Conservation (phyloP, 2,888 invertebrate species). For the Brenthis ino region DNA sequence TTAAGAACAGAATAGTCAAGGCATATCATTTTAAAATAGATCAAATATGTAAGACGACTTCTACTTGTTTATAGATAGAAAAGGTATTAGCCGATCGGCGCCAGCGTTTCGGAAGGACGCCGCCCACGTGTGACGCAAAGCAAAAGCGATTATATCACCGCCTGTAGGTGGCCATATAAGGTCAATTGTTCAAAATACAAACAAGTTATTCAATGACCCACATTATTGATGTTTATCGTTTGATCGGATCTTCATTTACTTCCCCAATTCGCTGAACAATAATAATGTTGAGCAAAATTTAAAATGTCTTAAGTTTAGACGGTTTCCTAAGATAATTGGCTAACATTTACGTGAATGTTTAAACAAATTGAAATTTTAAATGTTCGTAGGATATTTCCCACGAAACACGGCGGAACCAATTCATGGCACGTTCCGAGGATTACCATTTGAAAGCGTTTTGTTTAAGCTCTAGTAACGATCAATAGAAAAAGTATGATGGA, state of each 20-base stretch:
- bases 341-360: constrained; percentile 23
- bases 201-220: constrained; percentile 45
- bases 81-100: constrained; percentile 51
- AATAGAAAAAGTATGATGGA: constrained; percentile 79
- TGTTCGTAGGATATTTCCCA: constrained; percentile 61
- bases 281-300: background rate
- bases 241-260: constrained; percentile 19
- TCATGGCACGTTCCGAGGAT: constrained; percentile 72
- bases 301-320: background rate
- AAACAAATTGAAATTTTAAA: constrained; percentile 31
- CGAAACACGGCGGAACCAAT: constrained; percentile 71
- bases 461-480: constrained; percentile 71
- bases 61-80: constrained; percentile 46
- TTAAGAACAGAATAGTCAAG: background rate
- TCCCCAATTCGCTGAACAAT: background rate
- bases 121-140: constrained; percentile 67
- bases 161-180: constrained; percentile 80
- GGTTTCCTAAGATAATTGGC: background rate
- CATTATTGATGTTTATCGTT: constrained; percentile 34
- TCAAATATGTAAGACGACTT: constrained; percentile 29
- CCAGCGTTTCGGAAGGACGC: constrained; percentile 67
- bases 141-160: constrained; percentile 76
- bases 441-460: constrained; percentile 79
- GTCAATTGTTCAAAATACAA: constrained; percentile 71
- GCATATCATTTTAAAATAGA: constrained; percentile 5